These are phyloP conservation scores for Daboia siamensis DNA, from an alignment of 2,113 vertebrate species.

Conservation along the genomic window DNA sequence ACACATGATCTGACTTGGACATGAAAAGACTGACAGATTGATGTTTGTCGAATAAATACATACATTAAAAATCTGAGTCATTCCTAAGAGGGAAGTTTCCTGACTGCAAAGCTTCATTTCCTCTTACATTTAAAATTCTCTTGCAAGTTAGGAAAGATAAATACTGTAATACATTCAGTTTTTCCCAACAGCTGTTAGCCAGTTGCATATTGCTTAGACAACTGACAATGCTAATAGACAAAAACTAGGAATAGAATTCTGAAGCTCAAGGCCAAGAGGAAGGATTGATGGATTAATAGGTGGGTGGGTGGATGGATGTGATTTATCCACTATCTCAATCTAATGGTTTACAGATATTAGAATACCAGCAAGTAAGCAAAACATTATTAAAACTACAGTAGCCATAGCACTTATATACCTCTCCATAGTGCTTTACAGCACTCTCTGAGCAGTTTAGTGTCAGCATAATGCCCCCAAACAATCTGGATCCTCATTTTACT, in stretches of 20 bases:
- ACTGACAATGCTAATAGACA: neutral
- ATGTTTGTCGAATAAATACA: neutral
- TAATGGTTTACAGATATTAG: neutral
- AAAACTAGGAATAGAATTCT: neutral
- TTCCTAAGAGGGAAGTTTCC: neutral
- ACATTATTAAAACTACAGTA: neutral
- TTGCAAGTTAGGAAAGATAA: neutral
- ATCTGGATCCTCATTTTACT: neutral
- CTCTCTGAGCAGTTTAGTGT: neutral
- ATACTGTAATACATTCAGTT: neutral
- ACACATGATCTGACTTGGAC: neutral
- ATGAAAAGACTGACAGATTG: neutral
- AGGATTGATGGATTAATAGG: neutral
- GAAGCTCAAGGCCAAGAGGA: neutral
- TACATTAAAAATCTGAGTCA: neutral
- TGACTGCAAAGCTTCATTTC: neutral
- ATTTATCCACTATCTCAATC: neutral
- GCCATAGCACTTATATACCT: neutral
- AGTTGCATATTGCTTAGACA: neutral
- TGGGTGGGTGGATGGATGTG: neutral
- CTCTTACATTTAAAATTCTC: neutral
- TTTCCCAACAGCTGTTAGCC: neutral
- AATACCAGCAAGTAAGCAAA: neutral
- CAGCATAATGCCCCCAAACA: neutral
- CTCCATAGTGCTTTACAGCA: neutral